Evolutionary conservation across 2,888 invertebrate genomes (phyloP).

Genomic region (Antheraea yamamai): DNA sequence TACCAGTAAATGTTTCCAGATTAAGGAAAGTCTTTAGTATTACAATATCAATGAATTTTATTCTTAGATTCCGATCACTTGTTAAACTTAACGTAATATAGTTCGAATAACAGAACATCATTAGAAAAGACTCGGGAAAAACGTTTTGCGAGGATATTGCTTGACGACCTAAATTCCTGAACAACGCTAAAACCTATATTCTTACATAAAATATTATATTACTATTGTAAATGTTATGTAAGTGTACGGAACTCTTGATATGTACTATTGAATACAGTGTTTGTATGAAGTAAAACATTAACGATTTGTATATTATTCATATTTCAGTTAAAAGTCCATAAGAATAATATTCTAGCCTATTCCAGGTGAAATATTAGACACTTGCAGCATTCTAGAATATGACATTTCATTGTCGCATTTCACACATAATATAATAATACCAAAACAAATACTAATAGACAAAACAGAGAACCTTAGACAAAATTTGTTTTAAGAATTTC

Average conservation of each 20-base stretch:
- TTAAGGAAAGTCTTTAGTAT: neutral
- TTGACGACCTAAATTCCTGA: slow-evolving; percentile 3
- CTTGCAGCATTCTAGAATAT: too few species aligned
- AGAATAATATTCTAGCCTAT: neutral
- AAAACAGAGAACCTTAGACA: too few species aligned
- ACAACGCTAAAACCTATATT: slow-evolving; percentile 5
- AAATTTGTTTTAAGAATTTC: too few species aligned
- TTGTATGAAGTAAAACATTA: neutral
- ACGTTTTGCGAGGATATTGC: neutral
- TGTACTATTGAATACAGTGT: neutral
- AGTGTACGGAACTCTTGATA: neutral
- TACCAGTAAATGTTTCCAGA: neutral
- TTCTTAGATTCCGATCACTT: neutral
- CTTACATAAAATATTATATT: slow-evolving; percentile 2
- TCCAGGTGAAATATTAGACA: too few species aligned
- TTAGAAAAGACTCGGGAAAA: neutral
- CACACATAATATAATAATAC: too few species aligned
- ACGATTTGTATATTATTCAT: neutral
- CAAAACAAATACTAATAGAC: too few species aligned
- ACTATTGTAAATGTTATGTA: slow-evolving; percentile 4
- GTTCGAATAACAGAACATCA: neutral
- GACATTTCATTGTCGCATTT: too few species aligned
- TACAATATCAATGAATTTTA: neutral
- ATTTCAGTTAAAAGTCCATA: neutral
- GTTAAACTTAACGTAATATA: neutral